These are phyloP conservation scores for Fundulus diaphanus DNA, from an alignment of 2,797 vertebrate genomes.

Conservation along the genomic window DNA sequence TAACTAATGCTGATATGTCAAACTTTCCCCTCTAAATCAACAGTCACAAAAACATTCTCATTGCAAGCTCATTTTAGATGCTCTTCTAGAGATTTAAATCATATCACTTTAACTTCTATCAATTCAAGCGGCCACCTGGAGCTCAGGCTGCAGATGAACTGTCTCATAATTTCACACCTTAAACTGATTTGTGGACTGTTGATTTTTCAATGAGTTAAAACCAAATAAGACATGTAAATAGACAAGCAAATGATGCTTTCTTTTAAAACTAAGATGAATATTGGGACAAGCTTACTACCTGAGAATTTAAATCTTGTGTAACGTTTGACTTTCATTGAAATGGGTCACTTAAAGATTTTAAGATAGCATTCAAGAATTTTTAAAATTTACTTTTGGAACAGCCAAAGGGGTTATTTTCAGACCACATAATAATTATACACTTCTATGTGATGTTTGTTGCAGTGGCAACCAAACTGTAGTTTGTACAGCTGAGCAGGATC, in stretches of 20 bases:
- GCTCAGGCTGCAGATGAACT: background rate
- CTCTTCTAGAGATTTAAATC: constrained; percentile 4
- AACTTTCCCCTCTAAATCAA: background rate
- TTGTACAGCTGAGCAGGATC: background rate
- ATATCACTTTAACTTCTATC: background rate
- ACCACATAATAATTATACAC: background rate
- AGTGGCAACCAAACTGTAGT: background rate
- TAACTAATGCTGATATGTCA: background rate
- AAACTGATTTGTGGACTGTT: constrained; percentile 1
- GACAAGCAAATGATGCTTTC: background rate
- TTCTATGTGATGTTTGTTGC: background rate
- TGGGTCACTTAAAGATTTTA: background rate
- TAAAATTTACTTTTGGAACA: background rate
- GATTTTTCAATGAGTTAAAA: background rate
- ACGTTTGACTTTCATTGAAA: background rate
- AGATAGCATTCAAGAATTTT: background rate
- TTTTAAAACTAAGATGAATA: background rate
- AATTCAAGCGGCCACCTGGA: background rate
- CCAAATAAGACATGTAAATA: background rate
- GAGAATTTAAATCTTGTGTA: background rate
- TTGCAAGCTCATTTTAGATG: background rate
- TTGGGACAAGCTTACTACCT: background rate
- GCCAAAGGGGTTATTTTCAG: background rate
- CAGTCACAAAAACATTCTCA: background rate
- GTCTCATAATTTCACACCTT: background rate